Percentiles rank a stretch among this genome's conserved stretches.
Conservation (phyloP, 1,140 invertebrate species). For the Delia radicum region DNA sequence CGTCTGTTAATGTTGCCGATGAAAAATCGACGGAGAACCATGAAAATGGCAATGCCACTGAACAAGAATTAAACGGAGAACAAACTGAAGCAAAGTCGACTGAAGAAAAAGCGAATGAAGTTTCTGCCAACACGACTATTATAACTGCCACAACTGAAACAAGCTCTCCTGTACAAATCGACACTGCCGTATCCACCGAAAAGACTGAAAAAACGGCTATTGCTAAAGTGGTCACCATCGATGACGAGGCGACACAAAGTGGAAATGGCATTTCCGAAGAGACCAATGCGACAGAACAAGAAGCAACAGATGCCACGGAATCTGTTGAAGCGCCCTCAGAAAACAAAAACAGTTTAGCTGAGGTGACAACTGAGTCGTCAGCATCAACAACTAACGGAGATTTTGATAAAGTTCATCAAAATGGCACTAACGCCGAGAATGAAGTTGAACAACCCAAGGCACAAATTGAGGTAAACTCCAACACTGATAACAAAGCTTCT, state of each 20-base stretch:
- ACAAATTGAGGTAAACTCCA: conserved; percentile 54
- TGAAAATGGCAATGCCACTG: conserved; percentile 44
- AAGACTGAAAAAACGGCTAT: conserved; percentile 4
- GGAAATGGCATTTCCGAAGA: not conserved
- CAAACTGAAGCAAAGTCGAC: conserved; percentile 22
- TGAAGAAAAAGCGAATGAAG: conserved; percentile 22
- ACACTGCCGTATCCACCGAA: conserved; percentile 32
- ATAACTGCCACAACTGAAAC: conserved; percentile 31
- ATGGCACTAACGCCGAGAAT: conserved; percentile 40
- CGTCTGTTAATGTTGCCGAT: conserved; percentile 26
- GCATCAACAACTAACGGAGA: conserved; percentile 26
- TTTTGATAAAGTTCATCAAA: conserved; percentile 39
- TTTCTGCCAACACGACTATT: conserved; percentile 14
- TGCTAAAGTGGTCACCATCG: conserved; percentile 28
- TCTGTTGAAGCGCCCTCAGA: conserved; percentile 10
- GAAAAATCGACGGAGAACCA: conserved; percentile 14
- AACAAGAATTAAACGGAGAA: conserved; percentile 41
- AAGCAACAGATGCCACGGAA: conserved; percentile 15
- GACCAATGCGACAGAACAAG: conserved; percentile 8
- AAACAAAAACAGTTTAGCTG: conserved; percentile 36
- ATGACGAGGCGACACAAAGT: not conserved
- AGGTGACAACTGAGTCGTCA: conserved; percentile 27
- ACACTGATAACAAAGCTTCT: conserved; percentile 18
- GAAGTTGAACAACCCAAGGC: conserved; percentile 36
- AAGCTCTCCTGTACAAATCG: conserved; percentile 30